Evolutionary conservation across 2,797 vertebrate species (phyloP), one percentile per base, ranked within the genome.

Genomic region (Peromyscus eremicus): DNA sequence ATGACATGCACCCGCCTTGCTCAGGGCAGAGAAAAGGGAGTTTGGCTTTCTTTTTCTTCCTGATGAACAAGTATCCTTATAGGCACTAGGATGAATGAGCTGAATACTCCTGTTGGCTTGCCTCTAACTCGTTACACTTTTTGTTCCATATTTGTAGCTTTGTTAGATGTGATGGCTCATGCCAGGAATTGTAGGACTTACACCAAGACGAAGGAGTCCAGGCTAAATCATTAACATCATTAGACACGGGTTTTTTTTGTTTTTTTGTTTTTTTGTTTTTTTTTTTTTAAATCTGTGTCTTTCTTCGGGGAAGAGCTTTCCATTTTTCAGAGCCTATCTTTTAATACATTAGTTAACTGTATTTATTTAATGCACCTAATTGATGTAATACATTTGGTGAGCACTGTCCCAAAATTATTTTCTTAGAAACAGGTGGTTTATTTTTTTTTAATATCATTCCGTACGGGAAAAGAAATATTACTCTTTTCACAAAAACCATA

Each of bases 391-490:
- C 2, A 64, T 89, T 91, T 94, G 68, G 8, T 92, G 13, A 96
- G 83, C 89, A n/a, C 32, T 95, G 60, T 81, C 17, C 14, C 14
- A 73, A 85, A 94, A 82, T 60, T 73, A 90, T 21, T 79, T 80
- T 94, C 17, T 96, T 80, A 91, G 43, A 40, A 84, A 55, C 64
- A 92, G 55, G 27, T 2, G 57, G 49, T 46, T 94, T 86, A 12
- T 80, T 64, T 81, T 81, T 55, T 55, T 37, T 40, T 40, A 40
- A 68, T 55, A 37, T 83, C 5, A 76, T 64, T 94, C 16, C 52
- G 95, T 92, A 91, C 89, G 17, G 64, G 37, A 87, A 91, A 86
- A 93, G 55, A 89, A 64, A 87, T 66, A 85, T 29, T 86, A 68
- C 37, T 79, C 25, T 96, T 89, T 32, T 75, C 40, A 85, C 16